Conservation (phyloP, 2,797 vertebrate genomes). For the Eulemur rubriventer region DNA sequence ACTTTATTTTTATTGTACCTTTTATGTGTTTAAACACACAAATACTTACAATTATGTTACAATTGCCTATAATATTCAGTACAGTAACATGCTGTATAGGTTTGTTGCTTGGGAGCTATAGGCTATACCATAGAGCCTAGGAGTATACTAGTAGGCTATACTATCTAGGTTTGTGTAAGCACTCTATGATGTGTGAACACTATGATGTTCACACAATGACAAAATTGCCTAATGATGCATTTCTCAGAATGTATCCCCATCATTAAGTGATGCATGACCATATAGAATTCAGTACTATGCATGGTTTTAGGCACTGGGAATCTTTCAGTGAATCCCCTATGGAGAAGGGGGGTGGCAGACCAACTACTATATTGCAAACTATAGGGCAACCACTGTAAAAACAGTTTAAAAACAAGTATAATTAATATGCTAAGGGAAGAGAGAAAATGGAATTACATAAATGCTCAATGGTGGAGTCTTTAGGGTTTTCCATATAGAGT, state of each 20-base stretch:
- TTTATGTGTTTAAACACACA: not conserved
- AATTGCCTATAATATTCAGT: not conserved
- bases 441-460: not conserved
- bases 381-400: not conserved
- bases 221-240: not conserved
- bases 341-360: not conserved
- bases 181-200: not conserved
- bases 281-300: not conserved
- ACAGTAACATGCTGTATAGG: not conserved
- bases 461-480: not conserved
- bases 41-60: not conserved
- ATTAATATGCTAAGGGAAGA: not conserved
- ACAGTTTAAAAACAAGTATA: not conserved
- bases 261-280: not conserved
- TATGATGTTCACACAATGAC: not conserved
- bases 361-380: not conserved
- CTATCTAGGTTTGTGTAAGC: not conserved
- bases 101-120: not conserved
- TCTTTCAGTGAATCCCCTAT: not conserved
- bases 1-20: not conserved
- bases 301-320: not conserved
- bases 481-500: not conserved
- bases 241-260: not conserved
- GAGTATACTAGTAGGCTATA: not conserved
- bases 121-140: not conserved